Evolutionary conservation across 2,888 invertebrate species (phyloP), one percentile per base, ranked within the genome.

Genomic region (Mythimna lalbum): DNA sequence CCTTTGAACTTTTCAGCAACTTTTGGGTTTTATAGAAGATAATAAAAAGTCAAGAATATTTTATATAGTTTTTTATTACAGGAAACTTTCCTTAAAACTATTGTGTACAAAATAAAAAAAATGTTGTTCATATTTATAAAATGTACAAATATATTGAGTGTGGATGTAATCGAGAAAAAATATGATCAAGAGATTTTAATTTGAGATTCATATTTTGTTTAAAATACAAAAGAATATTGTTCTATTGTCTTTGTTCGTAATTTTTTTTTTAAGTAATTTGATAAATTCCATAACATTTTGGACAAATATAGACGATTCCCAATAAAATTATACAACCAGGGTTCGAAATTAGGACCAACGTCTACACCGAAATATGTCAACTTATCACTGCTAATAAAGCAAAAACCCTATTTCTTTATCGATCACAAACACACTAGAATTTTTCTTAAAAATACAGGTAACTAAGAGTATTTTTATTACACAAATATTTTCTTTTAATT

Each of bases 401-500:
- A 33, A 33, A 36, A 43, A 56, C 6, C 5, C 9, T 0, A 33
- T 39, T 10, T 66, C 65, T 68, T 65, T 78, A 68, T 73, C 76
- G 71, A 83, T 66, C 52, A 71, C 63, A 80, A 63, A 70, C 9
- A 63, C 61, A 77, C 49, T 14, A n/a, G 60, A 50, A 19, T 68
- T 80, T 86, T 84, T 75, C 65, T 79, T 80, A 79, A 76, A 76
- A 73, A 62, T 86, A 83, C 73, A 82, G 92, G 93, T 93, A 93
- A 94, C 93, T 91, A 85, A 90, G 86, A 90, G 88, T 90, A 91
- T 90, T 89, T 83, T 80, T 69, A 78, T 60, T 76, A 73, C 61
- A 71, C 50, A 70, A 56, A 50, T 43, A 49, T 27, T 69, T 69
- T 69, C 74, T 77, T 77, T 78, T 72, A 78, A 73, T 63, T 81